phyloP scores from a whole-genome alignment of 1,140 invertebrate genomes.

The Ostrea edulis region DNA sequence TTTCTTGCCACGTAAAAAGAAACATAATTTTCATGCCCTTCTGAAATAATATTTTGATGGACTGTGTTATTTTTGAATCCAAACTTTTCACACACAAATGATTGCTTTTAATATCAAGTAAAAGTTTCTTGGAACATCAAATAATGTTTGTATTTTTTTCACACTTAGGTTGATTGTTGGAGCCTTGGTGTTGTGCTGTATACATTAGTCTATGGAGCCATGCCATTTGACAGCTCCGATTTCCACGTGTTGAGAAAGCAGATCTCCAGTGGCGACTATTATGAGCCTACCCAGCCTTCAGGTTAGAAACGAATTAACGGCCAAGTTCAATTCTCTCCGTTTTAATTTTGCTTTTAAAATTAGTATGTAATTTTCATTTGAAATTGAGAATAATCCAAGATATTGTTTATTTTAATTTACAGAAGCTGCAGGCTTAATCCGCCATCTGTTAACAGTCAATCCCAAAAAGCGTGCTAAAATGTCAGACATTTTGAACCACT shows the following conservation, averaged over 20 bases:
- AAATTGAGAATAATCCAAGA: too few relatives aligned
- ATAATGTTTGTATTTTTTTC: too few relatives aligned
- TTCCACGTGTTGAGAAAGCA: slow-evolving; percentile 98
- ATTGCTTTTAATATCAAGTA: too few relatives aligned
- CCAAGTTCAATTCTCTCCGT: too few relatives aligned
- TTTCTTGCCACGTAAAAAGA: too few relatives aligned
- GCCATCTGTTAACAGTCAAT: slow-evolving; percentile 95
- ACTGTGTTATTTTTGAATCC: too few relatives aligned
- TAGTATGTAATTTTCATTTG: neutral
- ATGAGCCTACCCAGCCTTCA: slow-evolving; percentile 96
- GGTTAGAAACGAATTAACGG: slow-evolving; percentile 82
- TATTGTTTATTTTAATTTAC: slow-evolving; percentile 51
- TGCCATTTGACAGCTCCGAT: slow-evolving; percentile 99
- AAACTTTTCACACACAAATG: too few relatives aligned
- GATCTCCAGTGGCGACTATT: slow-evolving; percentile 98
- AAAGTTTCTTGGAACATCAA: too few relatives aligned
- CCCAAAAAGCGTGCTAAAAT: slow-evolving; percentile 94
- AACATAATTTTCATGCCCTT: too few relatives aligned
- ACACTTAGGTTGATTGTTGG: slow-evolving; percentile 89
- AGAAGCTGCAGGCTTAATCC: slow-evolving; percentile 96
- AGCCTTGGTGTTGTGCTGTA: slow-evolving; percentile 98
- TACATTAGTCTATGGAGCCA: slow-evolving; percentile 98
- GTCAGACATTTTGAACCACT: slow-evolving; percentile 95
- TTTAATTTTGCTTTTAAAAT: too few relatives aligned
- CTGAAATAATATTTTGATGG: too few relatives aligned